phyloP scores from a whole-genome alignment of 2,113 vertebrate genomes.

The Crocuta crocuta region DNA sequence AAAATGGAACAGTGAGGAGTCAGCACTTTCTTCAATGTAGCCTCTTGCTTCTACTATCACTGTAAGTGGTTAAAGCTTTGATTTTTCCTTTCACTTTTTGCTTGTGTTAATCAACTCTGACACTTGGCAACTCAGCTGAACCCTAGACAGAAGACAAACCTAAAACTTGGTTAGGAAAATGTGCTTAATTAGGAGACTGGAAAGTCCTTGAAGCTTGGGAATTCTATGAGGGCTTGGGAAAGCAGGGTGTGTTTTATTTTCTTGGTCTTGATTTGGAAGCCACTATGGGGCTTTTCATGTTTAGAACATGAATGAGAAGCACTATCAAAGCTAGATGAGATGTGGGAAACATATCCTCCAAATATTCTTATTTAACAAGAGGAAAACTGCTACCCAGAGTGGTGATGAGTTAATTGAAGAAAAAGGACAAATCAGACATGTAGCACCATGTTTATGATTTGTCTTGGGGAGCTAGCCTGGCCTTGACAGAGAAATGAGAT shows the following conservation, averaged over 20 bases:
- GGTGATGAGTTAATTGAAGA: not conserved
- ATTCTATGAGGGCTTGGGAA: not conserved
- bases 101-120: not conserved
- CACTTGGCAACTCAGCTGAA: not conserved
- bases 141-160: not conserved
- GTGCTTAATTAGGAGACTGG: not conserved
- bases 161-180: slow-evolving; percentile 23
- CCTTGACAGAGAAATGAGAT: not conserved
- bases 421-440: not conserved
- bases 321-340: not conserved
- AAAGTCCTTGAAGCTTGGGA: not conserved
- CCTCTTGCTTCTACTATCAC: not conserved
- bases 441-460: not conserved
- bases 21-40: not conserved
- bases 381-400: not conserved
- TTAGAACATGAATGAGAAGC: not conserved
- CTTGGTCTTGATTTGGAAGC: not conserved
- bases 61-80: not conserved
- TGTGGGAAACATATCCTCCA: not conserved
- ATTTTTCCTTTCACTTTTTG: not conserved
- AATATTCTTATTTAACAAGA: not conserved
- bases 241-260: not conserved
- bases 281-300: not conserved
- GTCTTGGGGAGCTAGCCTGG: not conserved
- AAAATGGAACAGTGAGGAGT: not conserved